Evolutionary conservation across 1,140 invertebrate species (phyloP), one percentile per base, ranked within the genome.

Genomic region (Drosophila nebulosa): DNA sequence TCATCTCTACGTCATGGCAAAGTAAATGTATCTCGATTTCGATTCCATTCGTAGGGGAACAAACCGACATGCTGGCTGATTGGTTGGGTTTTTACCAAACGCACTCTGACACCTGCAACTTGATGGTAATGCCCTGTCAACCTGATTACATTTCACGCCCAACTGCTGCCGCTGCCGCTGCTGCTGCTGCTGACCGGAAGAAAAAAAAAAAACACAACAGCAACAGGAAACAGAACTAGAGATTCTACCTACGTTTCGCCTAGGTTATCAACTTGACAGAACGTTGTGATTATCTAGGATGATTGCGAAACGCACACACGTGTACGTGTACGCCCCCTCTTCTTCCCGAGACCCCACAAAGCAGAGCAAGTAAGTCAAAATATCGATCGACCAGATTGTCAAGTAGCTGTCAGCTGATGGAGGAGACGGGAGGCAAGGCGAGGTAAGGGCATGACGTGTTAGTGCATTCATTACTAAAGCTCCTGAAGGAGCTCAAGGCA

Each of bases 61-160:
- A 36, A 36, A 36, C 3, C n/a, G 35, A 35, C 7, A 26, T 22
- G 50, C 22, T 26, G n/a, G n/a, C 50, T 52, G 50, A 52, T 52
- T 52, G 50, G 16, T 52, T 52, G 22, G 5, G 6, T 2, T 22
- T 4, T 10, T 4, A 7, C 35, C 12, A 36, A 52, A 52, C 50
- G 50, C 50, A 52, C 22, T 52, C 50, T 26, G 50, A 52, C 50
- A 52, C 50, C 50, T 52, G 50, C 50, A 12, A 12, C 50, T 51
- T 26, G 22, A 9, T 10, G 50, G 18, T 22, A 51, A 51, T 52
- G 21, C 24, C 50, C 18, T 52, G 22, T 52, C 50, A 52, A 52
- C 50, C 50, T 52, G 50, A 52, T 55, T 32, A 55, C 26, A 55
- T 55, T 30, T 55, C 26, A 55, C 52, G 14, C 52, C 52, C 26